Evolutionary conservation across 2,797 vertebrate species (phyloP).

Genomic region (Gila robusta): DNA sequence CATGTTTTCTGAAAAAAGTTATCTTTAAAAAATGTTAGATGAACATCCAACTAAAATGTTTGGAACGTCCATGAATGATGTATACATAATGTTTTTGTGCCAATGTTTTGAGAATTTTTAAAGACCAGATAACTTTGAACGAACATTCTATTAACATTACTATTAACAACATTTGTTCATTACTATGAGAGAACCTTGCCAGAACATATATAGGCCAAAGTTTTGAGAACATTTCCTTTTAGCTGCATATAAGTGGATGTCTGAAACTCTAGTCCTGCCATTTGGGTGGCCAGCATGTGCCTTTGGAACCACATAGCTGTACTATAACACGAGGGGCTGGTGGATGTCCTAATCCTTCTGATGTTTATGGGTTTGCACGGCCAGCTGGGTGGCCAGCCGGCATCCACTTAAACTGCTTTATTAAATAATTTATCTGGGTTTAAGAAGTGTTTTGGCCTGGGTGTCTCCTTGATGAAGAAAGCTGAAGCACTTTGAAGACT

Average conservation of each 20-base stretch:
- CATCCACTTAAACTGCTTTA: slow-evolving; percentile 15
- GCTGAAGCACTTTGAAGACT: slow-evolving; percentile 9
- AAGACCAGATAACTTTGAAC: not conserved
- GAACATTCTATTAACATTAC: no score
- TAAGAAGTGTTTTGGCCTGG: not conserved
- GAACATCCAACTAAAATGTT: no score
- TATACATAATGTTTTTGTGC: not conserved
- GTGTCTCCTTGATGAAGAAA: slow-evolving; percentile 30
- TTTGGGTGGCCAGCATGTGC: slow-evolving; percentile 27
- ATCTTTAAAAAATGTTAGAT: no score
- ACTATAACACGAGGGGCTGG: not conserved
- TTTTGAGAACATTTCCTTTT: not conserved
- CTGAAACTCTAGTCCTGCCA: not conserved
- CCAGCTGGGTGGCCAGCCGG: slow-evolving; percentile 26
- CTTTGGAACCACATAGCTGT: not conserved
- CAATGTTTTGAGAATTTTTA: not conserved
- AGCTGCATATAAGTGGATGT: not conserved
- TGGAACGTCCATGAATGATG: not conserved
- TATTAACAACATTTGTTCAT: not conserved
- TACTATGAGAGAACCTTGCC: not conserved
- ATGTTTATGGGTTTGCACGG: slow-evolving; percentile 15
- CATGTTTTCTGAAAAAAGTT: no score
- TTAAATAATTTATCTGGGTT: slow-evolving; percentile 23
- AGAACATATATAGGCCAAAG: not conserved
- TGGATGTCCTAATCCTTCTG: slow-evolving; percentile 22